Evolutionary conservation across 2,888 invertebrate species (phyloP).

Genomic region (Heteropelma amictum): DNA sequence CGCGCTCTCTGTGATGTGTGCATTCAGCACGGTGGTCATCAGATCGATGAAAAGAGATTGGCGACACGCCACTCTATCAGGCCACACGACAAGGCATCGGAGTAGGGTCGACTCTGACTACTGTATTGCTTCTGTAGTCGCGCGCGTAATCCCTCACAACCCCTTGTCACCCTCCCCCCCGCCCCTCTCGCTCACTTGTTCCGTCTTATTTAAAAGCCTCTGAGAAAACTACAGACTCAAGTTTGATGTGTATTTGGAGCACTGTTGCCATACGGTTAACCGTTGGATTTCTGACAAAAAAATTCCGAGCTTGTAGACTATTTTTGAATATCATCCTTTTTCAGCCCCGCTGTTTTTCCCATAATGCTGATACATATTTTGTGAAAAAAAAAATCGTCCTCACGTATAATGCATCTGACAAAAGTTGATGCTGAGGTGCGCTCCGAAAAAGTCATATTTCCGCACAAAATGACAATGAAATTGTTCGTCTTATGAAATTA

Average conservation of each 20-base stretch:
- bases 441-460: no score
- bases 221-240: constrained; percentile 15
- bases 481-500: no score
- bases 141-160: constrained; percentile 42
- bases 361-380: no score
- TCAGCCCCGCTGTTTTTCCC: no score
- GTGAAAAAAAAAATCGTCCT: no score
- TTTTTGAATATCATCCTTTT: no score
- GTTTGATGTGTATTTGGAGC: constrained; percentile 16
- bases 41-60: constrained; percentile 75
- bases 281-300: background rate
- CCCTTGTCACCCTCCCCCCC: background rate
- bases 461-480: no score
- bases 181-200: background rate
- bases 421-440: no score
- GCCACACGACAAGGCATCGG: constrained; percentile 47
- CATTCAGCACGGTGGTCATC: constrained; percentile 63
- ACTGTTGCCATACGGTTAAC: constrained; percentile 12
- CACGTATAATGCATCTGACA: no score
- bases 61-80: constrained; percentile 68
- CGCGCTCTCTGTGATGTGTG: constrained; percentile 24
- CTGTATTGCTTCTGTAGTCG: constrained; percentile 47
- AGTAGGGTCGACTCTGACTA: constrained; percentile 38
- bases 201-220: background rate
- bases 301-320: no score